Base-by-base conservation (phyloP, 2,888 invertebrate genomes). In the Yponomeuta evonymella region DNA sequence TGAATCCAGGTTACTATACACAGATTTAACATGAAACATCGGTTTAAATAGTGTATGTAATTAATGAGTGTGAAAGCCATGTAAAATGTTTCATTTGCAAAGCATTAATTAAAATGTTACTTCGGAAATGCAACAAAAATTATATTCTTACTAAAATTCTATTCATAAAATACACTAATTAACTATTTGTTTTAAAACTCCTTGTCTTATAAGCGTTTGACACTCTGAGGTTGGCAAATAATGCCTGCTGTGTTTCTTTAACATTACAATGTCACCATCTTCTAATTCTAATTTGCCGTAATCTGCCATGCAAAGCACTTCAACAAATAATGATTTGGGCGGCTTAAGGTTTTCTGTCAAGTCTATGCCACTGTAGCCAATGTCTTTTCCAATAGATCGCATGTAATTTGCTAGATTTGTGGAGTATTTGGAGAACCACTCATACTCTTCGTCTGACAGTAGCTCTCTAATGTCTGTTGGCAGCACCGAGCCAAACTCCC, bases 261-360 rank as follows among this genome's bases (percentile, higher is more conserved):
- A 91, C 75, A 96, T 93, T 33, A 99, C 94, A 6, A 96, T 94
- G 80, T 97, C 96, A n/a, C 99, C 99, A 89, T 98, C 97, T 78
- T 97, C 97, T 11, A 98, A 93, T 86, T 99, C 99, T 78, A 98
- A 95, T 83, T 97, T 98, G 0, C 99, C 99, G 87, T 98, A 98
- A 85, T 99, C 98, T 67, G 94, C 93, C 67, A 98, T 81, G 83
- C 98, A 98, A 23, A 97, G 93, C 70, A 99, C 99, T 94, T 99
- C 98, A 73, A 98, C 95, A 81, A 95, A 98, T 12, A 98, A 92
- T 0, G 97, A 95, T 84, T 98, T 99, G 0, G 99, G 99, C 12
- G 99, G 99, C 74, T 96, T 95, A 71, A 97, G 89, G 83, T 98
- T 96, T 75, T 96, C 95, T 0, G 97, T 97, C 43, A 99, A 93